Evolutionary conservation across 2,113 vertebrate genomes (phyloP).

Genomic region (Taxidea taxus): DNA sequence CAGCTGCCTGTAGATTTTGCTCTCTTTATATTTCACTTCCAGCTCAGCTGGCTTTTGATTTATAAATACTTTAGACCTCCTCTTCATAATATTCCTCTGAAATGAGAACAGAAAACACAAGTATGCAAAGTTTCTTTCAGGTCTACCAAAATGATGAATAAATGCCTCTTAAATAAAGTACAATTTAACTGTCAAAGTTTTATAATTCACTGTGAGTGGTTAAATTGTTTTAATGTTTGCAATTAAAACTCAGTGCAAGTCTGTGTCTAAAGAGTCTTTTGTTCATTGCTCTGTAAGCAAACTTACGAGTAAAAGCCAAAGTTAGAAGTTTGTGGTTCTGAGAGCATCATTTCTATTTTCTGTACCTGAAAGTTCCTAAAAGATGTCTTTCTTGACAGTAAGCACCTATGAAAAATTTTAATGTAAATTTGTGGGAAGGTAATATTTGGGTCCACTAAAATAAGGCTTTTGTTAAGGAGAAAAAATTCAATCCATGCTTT

Average conservation of each 20-base stretch:
- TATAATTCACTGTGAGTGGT: slow-evolving; percentile 26
- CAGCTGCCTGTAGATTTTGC: slow-evolving; percentile 1
- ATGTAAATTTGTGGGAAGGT: not conserved
- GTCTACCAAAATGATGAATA: slow-evolving; percentile 46
- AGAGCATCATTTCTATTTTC: not conserved
- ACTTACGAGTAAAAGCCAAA: not conserved
- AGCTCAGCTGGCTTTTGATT: slow-evolving; percentile 15
- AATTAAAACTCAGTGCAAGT: slow-evolving; percentile 52
- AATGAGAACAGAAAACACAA: slow-evolving; percentile 53
- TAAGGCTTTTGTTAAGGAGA: not conserved
- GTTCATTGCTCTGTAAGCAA: slow-evolving; percentile 22
- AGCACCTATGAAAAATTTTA: not conserved
- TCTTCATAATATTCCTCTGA: slow-evolving; percentile 33
- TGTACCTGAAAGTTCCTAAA: not conserved
- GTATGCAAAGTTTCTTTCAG: slow-evolving; percentile 52
- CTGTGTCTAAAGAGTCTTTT: not conserved
- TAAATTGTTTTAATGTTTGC: slow-evolving; percentile 35
- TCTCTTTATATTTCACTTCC: slow-evolving; percentile 34
- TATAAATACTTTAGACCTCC: not conserved
- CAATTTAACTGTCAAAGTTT: slow-evolving; percentile 31
- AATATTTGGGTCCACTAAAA: not conserved
- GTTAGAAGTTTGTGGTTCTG: not conserved
- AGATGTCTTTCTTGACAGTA: not conserved
- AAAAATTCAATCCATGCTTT: slow-evolving; percentile 1
- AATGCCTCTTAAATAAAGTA: slow-evolving; percentile 49